Conservation (phyloP, 1,140 invertebrate genomes). For the Trachymyrmex cornetzi region DNA sequence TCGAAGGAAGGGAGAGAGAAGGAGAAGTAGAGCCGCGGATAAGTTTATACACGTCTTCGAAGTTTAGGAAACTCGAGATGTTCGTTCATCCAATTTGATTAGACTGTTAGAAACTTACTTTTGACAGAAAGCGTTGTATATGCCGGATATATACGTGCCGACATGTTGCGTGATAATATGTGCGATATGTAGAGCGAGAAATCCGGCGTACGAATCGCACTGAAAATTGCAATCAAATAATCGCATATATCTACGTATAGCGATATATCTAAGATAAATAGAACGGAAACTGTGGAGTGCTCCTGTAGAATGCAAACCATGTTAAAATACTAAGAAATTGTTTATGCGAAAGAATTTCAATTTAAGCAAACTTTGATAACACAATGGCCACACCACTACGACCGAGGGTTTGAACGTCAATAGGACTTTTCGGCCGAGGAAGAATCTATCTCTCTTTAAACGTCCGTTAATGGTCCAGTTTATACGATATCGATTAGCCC, state of each 20-base stretch:
- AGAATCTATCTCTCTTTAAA: constrained; percentile 56
- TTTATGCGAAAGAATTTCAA: constrained; percentile 55
- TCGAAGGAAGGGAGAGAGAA: not conserved
- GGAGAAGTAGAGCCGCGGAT: constrained; percentile 26
- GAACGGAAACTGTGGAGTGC: not conserved
- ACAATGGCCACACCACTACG: constrained; percentile 4
- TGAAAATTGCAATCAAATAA: constrained; percentile 42
- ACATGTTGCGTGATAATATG: constrained; percentile 38
- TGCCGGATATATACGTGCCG: constrained; percentile 46
- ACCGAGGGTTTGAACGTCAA: not conserved
- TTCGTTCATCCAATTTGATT: constrained; percentile 74
- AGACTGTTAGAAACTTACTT: constrained; percentile 64
- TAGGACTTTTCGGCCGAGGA: not conserved
- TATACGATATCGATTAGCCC: constrained; percentile 68
- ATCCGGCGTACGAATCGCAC: not conserved
- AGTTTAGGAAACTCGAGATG: constrained; percentile 65
- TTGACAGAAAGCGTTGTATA: constrained; percentile 58
- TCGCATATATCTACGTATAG: not conserved
- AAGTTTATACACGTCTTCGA: constrained; percentile 64
- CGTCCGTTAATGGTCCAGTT: constrained; percentile 58
- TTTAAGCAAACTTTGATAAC: constrained; percentile 38
- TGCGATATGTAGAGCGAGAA: not conserved
- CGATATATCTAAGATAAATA: not conserved
- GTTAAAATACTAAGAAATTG: not conserved
- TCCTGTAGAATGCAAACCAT: constrained; percentile 34